These are phyloP conservation scores for Pyrocephalus nanus DNA, from an alignment of 2,797 vertebrate species.

Conservation along the genomic window DNA sequence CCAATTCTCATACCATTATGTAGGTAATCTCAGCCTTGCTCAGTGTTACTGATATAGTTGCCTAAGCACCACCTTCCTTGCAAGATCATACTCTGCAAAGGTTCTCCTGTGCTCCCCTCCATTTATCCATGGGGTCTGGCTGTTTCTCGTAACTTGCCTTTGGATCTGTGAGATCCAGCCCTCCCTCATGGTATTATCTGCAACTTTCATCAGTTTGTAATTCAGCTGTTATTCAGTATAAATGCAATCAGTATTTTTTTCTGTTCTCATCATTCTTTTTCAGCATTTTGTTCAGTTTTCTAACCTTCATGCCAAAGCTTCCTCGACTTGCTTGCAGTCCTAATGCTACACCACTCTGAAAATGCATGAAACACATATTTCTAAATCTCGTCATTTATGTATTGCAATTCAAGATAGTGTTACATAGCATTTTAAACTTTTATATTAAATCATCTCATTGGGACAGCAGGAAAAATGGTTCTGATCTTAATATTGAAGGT, in stretches of 20 bases:
- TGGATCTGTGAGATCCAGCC: neutral
- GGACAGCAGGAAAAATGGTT: neutral
- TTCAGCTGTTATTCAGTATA: neutral
- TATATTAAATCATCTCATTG: neutral
- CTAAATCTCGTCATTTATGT: neutral
- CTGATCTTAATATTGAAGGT: neutral
- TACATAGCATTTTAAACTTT: neutral
- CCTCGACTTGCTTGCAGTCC: neutral
- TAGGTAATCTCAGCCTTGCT: neutral
- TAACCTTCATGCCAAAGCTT: neutral
- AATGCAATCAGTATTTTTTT: neutral
- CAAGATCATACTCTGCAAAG: neutral
- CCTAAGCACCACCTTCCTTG: neutral
- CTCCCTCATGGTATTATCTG: neutral
- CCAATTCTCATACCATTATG: neutral
- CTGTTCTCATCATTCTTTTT: neutral
- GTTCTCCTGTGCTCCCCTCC: neutral
- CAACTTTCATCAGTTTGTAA: neutral
- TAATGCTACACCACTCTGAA: neutral
- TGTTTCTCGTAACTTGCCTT: neutral
- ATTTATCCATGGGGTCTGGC: neutral
- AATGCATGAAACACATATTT: neutral
- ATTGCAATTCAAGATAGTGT: neutral
- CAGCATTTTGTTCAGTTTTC: neutral
- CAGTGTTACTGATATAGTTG: fast-evolving